These are phyloP conservation scores for Sphaerophoria taeniata DNA, from an alignment of 2,888 invertebrate species.

Conservation along the genomic window DNA sequence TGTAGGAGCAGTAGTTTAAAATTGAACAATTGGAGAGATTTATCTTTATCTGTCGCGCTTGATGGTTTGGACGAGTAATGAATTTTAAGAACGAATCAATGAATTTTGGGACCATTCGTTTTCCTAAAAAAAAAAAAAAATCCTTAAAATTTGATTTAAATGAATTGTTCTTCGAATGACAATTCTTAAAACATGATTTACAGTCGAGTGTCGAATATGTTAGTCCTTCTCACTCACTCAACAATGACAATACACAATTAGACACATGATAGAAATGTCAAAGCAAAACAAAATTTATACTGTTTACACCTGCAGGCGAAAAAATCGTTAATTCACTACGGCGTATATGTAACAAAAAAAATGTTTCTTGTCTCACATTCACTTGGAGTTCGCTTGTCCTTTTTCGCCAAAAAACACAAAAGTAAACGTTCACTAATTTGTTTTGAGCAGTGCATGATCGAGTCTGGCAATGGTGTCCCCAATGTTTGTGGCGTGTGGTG, in stretches of 20 bases:
- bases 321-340: not conserved
- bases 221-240: too few relatives aligned
- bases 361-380: not conserved
- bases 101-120: too few relatives aligned
- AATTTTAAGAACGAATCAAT: not conserved
- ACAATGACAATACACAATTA: too few relatives aligned
- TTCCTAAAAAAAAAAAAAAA: too few relatives aligned
- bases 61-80: not conserved
- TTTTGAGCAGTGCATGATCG: constrained; percentile 34
- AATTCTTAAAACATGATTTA: too few relatives aligned
- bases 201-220: too few relatives aligned
- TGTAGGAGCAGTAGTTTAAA: too few relatives aligned
- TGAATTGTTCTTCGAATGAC: too few relatives aligned
- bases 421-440: not conserved
- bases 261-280: too few relatives aligned
- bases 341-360: not conserved
- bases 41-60: not conserved
- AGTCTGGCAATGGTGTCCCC: constrained; percentile 24
- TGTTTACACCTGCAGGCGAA: not conserved
- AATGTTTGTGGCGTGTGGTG: constrained; percentile 54
- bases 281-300: too few relatives aligned
- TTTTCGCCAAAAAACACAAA: not conserved
- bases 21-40: not conserved
- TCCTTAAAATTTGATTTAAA: too few relatives aligned
- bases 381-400: not conserved